Percentiles rank a stretch among this genome's conserved stretches.
These are phyloP conservation scores for Callyntrura guangdongensis DNA, from an alignment of 2,888 invertebrate species.

Conservation along the genomic window DNA sequence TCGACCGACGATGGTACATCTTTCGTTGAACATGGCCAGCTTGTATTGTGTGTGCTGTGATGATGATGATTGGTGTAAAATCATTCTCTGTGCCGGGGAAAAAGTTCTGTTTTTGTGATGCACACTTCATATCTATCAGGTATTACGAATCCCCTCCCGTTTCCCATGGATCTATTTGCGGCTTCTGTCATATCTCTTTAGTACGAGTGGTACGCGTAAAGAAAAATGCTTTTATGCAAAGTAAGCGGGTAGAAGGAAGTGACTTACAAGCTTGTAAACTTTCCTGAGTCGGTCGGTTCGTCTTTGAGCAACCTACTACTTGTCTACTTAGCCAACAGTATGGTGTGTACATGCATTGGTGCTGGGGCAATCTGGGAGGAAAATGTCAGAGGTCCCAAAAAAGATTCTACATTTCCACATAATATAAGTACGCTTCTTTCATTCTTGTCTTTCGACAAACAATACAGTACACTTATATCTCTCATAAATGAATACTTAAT, in stretches of 20 bases:
- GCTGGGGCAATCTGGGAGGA: conserved; percentile 38
- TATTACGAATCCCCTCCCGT: conserved; percentile 75
- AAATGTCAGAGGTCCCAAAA: conserved; percentile 68
- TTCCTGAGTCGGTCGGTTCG: not conserved
- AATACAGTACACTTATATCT: conserved; percentile 25
- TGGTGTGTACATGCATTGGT: not conserved
- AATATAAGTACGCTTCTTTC: not conserved
- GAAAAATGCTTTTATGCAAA: conserved; percentile 31
- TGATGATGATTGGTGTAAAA: conserved; percentile 12
- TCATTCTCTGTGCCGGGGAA: not conserved
- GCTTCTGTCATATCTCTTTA: conserved; percentile 61
- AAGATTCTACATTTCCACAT: conserved; percentile 22
- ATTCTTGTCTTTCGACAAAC: conserved; percentile 15
- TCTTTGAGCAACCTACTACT: conserved; percentile 8
- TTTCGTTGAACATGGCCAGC: conserved; percentile 22
- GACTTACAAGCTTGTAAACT: not conserved
- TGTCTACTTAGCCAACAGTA: not conserved
- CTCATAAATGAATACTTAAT: conserved; percentile 63
- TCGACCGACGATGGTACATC: not conserved
- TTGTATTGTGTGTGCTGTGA: not conserved
- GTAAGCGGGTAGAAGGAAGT: conserved; percentile 28
- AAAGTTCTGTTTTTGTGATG: not conserved
- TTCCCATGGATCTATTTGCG: conserved; percentile 73
- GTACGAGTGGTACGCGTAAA: conserved; percentile 10
- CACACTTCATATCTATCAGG: not conserved